These are phyloP conservation scores for Centropus unirufus DNA, from an alignment of 2,113 vertebrate species.

Conservation along the genomic window DNA sequence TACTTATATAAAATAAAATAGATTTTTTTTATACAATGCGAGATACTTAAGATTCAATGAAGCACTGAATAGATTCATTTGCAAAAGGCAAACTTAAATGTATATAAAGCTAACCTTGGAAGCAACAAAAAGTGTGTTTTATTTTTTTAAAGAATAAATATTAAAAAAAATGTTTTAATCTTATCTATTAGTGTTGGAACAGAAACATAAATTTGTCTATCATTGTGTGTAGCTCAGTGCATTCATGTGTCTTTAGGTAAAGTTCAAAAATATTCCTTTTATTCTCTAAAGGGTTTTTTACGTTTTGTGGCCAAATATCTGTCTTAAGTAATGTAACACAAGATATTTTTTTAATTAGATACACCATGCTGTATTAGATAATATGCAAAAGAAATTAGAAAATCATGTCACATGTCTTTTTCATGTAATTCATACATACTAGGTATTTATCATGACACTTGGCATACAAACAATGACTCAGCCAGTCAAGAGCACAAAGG, in stretches of 20 bases:
- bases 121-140: not conserved
- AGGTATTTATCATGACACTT: constrained; percentile 47
- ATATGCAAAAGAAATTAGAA: constrained; percentile 54
- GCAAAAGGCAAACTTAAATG: not conserved
- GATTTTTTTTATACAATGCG: not conserved
- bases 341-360: not conserved
- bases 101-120: not conserved
- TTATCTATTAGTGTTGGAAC: not conserved
- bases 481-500: not conserved
- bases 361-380: not conserved
- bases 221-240: not conserved
- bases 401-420: constrained; percentile 38
- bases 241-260: not conserved
- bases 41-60: not conserved
- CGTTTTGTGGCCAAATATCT: not conserved
- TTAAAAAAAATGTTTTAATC: fast-evolving
- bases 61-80: not conserved
- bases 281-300: not conserved
- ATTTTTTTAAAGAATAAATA: not conserved
- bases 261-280: fast-evolving
- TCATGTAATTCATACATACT: not conserved
- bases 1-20: not conserved
- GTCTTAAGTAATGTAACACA: not conserved
- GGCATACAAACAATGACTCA: constrained; percentile 13
- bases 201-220: not conserved